Conservation (phyloP, 1,140 invertebrate genomes). For the Neodiprion pinetum region DNA sequence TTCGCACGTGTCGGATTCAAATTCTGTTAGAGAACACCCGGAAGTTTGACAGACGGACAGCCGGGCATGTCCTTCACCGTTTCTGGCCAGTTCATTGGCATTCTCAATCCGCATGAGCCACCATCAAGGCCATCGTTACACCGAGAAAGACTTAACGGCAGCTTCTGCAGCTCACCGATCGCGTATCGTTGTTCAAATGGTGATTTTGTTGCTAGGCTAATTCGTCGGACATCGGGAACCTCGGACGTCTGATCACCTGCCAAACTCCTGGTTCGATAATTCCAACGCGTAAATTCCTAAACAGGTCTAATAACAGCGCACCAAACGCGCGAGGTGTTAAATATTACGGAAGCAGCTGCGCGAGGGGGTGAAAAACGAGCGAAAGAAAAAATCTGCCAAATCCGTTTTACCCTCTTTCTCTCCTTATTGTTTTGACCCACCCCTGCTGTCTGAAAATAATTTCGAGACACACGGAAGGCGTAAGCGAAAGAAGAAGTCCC, state of each 20-base stretch:
- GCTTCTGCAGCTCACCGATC: not conserved
- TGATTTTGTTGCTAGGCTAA: too few relatives aligned
- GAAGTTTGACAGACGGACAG: not conserved
- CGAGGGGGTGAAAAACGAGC: too few relatives aligned
- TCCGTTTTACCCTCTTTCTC: not conserved
- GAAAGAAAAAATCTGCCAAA: not conserved
- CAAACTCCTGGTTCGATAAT: too few relatives aligned
- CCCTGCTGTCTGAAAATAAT: too few relatives aligned
- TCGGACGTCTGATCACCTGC: too few relatives aligned
- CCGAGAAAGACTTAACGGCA: not conserved
- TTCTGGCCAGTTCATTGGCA: conserved; percentile 6
- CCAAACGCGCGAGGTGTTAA: too few relatives aligned
- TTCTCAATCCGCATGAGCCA: not conserved
- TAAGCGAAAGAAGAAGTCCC: not conserved
- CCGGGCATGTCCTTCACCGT: not conserved
- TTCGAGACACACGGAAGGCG: not conserved
- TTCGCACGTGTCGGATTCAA: not conserved
- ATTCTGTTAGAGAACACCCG: not conserved
- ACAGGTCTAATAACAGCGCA: too few relatives aligned
- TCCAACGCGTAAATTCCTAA: too few relatives aligned
- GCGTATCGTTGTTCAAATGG: too few relatives aligned
- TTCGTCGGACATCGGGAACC: too few relatives aligned
- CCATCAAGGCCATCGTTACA: not conserved
- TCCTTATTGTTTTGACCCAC: too few relatives aligned
- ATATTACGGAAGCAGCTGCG: too few relatives aligned